Base-by-base conservation (phyloP, 1,140 invertebrate genomes). In the Zophobas atratus region DNA sequence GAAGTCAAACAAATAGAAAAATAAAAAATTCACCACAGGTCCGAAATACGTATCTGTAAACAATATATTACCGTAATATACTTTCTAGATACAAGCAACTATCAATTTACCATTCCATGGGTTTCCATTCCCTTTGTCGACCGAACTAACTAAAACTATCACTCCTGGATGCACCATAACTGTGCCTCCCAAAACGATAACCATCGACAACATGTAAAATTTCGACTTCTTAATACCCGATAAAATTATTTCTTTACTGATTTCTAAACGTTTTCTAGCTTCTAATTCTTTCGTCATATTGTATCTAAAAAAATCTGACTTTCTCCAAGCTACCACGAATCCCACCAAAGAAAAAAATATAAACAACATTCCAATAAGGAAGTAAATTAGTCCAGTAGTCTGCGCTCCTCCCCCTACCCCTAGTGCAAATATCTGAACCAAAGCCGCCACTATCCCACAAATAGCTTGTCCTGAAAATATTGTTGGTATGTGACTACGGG, bases 31-130 rank as follows among this genome's bases (percentile, higher is more conserved):
- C 63, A 77, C 72, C 35, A 82, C 81, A 33, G 81, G 81, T 43
- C 77, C 63, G 67, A 82, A 82, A 48, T 76, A 82, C 35, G 77
- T 70, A 51, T 80, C 81, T 82, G 70, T n/a, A 82, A 81, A 3
- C 49, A 72, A 46, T 36, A 32, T 34, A 43, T 56, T 43, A 70
- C 49, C 5, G 32, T 34, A 43, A 43, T 43, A 70, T 53, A 20
- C 6, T 33, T 33, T 33, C 34, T 20, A 3, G 3, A 56, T 70
- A 56, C 32, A 34, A 71, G 41, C 2, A 48, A 20, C 2, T 51
- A 8, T 4, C 32, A 51, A 56, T 70, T 57, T 79, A 81, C 79
- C 72, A 63, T 35, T 70, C 80, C 80, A 81, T 34, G 32, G 6
- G 33, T 79, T 70, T 1, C 41, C 49, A 5, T n/a, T 75, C 43